Base-by-base conservation (phyloP, 2,797 vertebrate genomes). In the Ctenosaura bakeri region DNA sequence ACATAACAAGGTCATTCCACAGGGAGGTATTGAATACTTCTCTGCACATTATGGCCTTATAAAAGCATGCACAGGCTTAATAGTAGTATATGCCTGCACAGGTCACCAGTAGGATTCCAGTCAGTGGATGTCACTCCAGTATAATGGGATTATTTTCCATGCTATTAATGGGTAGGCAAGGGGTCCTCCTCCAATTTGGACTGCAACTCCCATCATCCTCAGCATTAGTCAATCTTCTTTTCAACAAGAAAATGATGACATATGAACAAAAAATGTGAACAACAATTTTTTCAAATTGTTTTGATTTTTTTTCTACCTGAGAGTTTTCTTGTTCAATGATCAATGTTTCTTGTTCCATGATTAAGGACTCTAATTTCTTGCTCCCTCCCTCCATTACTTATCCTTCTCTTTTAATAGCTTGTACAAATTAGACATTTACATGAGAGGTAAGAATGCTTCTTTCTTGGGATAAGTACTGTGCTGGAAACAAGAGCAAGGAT, bases 341-440 rank as follows among this genome's bases (percentile, higher is more conserved):
- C 42, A 89, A 88, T 91, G 16, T 0, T 0, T 26, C 85, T 54
- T 92, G 89, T 86, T 90, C 93, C 93, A 90, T 93, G 92, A 90
- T 73, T 14, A 85, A 85, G 64, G 46, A 50, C 10, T 24, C 94
- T 90, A 82, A 73, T 93, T 94, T 76, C 69, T 94, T 93, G 89
- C 92, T 74, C 87, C n/a, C n/a, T 80, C 88, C 86, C 77, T 92
- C 83, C 94, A 93, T 93, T 42, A 76, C 46, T 50, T 24, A 9
- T 42, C 71, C 81, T 88, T 88, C 78, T 92, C 86, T 95, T 94
- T 94, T 92, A 93, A 95, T 94, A 95, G 92, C 6, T 1, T 95
- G 93, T 96, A 92, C 95, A 95, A 95, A 94, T 95, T 93, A 95
- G 94, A 94, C 95, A 94, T 95, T 95, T 95, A 96, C 94, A 94